Evolutionary conservation across 2,113 vertebrate genomes (phyloP).

Genomic region (Callaeas wilsoni): DNA sequence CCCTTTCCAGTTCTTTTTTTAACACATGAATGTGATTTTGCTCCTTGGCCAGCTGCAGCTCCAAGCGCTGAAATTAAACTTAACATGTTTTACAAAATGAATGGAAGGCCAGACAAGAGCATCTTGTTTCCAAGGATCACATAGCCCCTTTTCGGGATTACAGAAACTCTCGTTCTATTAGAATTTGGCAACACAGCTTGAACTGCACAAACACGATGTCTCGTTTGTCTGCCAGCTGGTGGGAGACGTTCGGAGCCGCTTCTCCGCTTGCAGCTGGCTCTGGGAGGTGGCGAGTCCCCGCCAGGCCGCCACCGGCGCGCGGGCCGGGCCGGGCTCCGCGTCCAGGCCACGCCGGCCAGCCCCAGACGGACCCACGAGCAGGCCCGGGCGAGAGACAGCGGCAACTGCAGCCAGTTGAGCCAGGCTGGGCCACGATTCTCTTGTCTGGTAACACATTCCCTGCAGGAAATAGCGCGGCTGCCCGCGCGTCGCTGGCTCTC

Average conservation of each 20-base stretch:
- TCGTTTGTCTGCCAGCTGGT: constrained; percentile 45
- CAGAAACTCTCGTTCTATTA: constrained; percentile 43
- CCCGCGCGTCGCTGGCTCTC: neutral
- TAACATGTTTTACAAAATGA: constrained; percentile 54
- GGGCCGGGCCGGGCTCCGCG: neutral
- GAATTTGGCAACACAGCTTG: constrained; percentile 27
- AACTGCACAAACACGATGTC: constrained; percentile 28
- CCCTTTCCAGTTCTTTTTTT: constrained; percentile 45
- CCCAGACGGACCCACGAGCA: fast-evolving
- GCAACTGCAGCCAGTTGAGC: neutral
- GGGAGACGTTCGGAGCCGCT: neutral
- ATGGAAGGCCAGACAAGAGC: constrained; percentile 56
- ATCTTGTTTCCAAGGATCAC: constrained; percentile 52
- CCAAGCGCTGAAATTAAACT: constrained; percentile 50
- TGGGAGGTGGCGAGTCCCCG: neutral
- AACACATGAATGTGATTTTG: constrained; percentile 37
- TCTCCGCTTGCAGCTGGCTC: neutral
- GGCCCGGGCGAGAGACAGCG: neutral
- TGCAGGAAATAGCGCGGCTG: neutral
- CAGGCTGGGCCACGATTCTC: neutral
- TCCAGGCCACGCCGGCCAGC: neutral
- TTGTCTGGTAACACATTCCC: neutral
- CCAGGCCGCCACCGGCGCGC: neutral
- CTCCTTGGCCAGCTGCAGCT: constrained; percentile 49
- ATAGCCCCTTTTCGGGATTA: constrained; percentile 14